Conservation (phyloP, 1,140 invertebrate genomes). For the Nephotettix cincticeps region DNA sequence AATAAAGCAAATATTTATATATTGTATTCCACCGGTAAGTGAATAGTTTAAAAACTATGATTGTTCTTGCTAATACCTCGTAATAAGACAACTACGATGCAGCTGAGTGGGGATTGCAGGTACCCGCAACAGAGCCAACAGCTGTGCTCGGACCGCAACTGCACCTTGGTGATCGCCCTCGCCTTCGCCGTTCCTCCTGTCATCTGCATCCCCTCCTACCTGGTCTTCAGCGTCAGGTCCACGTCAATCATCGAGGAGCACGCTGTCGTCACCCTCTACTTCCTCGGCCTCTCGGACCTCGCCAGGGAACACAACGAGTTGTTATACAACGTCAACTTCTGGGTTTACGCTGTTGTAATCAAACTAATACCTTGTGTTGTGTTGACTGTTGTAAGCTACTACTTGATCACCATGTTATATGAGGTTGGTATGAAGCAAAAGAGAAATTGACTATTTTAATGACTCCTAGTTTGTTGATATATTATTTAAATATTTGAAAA, state of each 20-base stretch:
- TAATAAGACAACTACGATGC: no score
- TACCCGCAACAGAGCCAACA: conserved; percentile 59
- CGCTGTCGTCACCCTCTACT: conserved; percentile 57
- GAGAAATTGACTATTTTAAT: no score
- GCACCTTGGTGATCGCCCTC: conserved; percentile 68
- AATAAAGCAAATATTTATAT: no score
- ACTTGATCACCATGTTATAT: conserved; percentile 26
- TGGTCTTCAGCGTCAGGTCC: conserved; percentile 62
- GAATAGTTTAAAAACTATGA: no score
- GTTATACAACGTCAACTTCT: conserved; percentile 77
- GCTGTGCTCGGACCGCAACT: conserved; percentile 66
- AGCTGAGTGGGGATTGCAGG: no score
- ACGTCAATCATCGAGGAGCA: conserved; percentile 48
- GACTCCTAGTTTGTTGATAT: no score
- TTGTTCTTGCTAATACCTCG: no score
- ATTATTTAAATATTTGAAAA: no score
- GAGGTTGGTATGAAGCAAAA: conserved; percentile 2
- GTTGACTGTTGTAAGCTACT: conserved; percentile 74
- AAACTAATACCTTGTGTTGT: conserved; percentile 82
- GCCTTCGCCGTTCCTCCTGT: conserved; percentile 72
- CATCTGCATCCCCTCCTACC: conserved; percentile 76
- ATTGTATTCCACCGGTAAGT: no score
- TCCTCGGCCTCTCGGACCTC: conserved; percentile 59
- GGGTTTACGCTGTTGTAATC: conserved; percentile 80
- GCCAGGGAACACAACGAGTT: conserved; percentile 57